A percentile compares a stretch with the other conserved stretches of the same genome.
Conservation (phyloP, 2,888 invertebrate genomes). For the Uloborus plumipes region DNA sequence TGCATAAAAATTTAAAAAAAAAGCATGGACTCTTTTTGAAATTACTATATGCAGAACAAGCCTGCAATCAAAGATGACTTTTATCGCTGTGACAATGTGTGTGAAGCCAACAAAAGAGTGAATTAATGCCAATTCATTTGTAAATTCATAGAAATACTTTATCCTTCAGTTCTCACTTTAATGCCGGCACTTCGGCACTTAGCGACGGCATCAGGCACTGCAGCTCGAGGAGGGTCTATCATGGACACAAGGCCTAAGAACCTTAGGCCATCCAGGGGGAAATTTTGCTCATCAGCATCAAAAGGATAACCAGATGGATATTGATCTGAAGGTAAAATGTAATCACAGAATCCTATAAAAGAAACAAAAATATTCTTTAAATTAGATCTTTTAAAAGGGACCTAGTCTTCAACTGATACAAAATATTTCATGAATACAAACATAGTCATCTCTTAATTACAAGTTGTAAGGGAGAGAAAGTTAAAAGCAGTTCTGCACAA, state of each 20-base stretch:
- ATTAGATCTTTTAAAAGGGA: neutral
- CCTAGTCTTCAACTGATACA: neutral
- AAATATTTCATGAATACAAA: too few relatives aligned
- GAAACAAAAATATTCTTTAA: neutral
- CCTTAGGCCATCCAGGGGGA: constrained; percentile 70
- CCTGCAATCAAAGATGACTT: too few relatives aligned
- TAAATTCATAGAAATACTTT: too few relatives aligned
- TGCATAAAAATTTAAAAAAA: too few relatives aligned
- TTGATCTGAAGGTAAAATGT: constrained; percentile 65
- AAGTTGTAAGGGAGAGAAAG: too few relatives aligned
- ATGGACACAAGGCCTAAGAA: constrained; percentile 73
- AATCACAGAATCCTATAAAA: constrained; percentile 68
- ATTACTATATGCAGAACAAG: too few relatives aligned
- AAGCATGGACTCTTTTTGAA: too few relatives aligned
- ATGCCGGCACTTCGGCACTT: constrained; percentile 72
- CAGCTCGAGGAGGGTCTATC: constrained; percentile 73
- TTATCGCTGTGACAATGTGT: too few relatives aligned
- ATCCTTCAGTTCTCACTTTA: constrained; percentile 67
- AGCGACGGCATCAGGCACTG: constrained; percentile 72
- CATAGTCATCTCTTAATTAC: too few relatives aligned
- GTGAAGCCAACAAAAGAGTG: too few relatives aligned
- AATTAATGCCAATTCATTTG: too few relatives aligned
- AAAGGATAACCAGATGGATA: constrained; percentile 68
- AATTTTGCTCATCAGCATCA: constrained; percentile 71
- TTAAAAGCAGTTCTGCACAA: too few relatives aligned